Conservation (phyloP, 2,113 vertebrate species). For the Platysternon megacephalum region DNA sequence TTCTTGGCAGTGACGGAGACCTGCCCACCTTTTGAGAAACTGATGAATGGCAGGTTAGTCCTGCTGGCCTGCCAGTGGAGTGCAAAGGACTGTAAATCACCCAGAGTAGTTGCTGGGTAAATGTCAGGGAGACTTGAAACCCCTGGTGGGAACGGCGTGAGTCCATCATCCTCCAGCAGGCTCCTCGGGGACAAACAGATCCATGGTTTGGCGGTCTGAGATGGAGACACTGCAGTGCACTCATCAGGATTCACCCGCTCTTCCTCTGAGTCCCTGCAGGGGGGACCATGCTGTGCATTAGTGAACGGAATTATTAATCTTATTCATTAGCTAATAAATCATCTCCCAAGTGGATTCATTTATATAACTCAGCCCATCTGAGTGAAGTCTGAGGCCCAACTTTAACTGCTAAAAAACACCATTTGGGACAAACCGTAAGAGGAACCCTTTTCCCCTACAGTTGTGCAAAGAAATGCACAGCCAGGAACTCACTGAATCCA, state of each 20-base stretch:
- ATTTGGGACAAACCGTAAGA: background rate
- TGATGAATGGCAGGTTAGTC: too few relatives aligned
- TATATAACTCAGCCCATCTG: background rate
- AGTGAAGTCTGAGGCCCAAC: background rate
- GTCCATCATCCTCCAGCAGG: too few relatives aligned
- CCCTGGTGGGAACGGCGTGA: too few relatives aligned
- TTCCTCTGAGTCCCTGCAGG: accelerated
- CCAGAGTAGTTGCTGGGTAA: too few relatives aligned
- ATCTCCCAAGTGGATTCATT: accelerated
- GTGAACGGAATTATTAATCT: accelerated
- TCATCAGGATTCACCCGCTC: background rate
- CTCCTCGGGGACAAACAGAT: too few relatives aligned
- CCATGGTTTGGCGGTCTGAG: too few relatives aligned
- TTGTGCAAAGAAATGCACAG: background rate
- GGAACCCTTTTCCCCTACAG: background rate
- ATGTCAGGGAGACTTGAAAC: too few relatives aligned
- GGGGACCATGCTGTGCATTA: accelerated
- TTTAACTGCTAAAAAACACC: background rate
- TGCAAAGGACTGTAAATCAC: too few relatives aligned
- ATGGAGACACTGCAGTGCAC: background rate
- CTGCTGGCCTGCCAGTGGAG: too few relatives aligned
- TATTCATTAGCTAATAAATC: background rate
- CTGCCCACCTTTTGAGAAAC: too few relatives aligned
- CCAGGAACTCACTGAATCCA: background rate
- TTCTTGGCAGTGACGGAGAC: too few relatives aligned